Evolutionary conservation across 2,797 vertebrate species (phyloP), one percentile per base, ranked within the genome.

Genomic region (Lutjanus campechanus): DNA sequence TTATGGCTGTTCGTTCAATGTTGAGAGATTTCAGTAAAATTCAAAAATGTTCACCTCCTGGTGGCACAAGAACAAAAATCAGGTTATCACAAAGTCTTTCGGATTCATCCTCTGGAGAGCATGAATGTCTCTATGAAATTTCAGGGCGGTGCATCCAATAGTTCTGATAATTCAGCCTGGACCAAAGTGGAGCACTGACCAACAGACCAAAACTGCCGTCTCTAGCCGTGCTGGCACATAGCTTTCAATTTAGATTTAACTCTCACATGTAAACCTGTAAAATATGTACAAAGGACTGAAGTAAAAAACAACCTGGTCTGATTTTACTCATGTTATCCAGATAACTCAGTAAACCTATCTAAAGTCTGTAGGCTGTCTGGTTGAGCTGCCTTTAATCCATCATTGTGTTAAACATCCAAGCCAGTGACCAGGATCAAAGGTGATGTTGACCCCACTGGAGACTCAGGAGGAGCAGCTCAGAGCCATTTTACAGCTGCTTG

Each of bases 401-500:
- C 7, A n/a, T 11, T 64, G 20, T 43, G 29, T 76, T 73, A 13
- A 13, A 54, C 4, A 68, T 20, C 50, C 41, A 50, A 73, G 62
- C 43, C 47, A 9, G 43, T 25, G 64, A 69, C 69, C 41, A 64
- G 43, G 50, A 7, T 79, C 47, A 41, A 43, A 72, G 60, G 20
- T 61, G 40, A 16, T 11, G 50, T 7, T 66, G 40, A 47, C 29
- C 54, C 17, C 62, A 16, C 47, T n/a, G 36, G 13, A 49, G 41
- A 51, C 56, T 62, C 51, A 40, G 59, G 41, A 67, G 13, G n/a
- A 56, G 20, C 12, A 81, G 15, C 11, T 22, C 10, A 56, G n/a
- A 75, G 53, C 10, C 46, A 60, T 49, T 70, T 74, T 7, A 70
- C 22, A 62, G 53, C 22, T 61, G 51, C 29, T 55, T 51, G 47